A percentile compares a stretch with the other conserved stretches of the same genome.
phyloP scores from a whole-genome alignment of 2,113 vertebrate species.

The Rallus limicola region DNA sequence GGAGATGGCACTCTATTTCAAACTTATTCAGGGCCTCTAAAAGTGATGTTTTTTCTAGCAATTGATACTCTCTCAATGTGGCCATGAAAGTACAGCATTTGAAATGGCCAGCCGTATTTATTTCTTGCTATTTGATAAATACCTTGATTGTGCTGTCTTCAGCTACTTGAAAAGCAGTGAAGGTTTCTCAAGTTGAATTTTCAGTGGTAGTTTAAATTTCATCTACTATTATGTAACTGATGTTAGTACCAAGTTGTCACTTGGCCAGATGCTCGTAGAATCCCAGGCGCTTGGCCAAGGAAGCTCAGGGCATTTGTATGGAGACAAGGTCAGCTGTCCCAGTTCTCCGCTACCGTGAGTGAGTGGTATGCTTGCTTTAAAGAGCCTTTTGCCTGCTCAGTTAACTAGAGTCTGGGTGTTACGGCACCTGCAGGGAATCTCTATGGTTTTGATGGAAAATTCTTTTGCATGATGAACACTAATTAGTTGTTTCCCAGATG shows the following conservation, averaged over 20 bases:
- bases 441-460: not conserved
- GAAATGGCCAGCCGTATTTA: not conserved
- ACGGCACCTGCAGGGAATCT: not conserved
- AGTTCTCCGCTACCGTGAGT: not conserved
- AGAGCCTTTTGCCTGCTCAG: not conserved
- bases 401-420: not conserved
- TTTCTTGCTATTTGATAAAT: not conserved
- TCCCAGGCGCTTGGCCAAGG: constrained; percentile 41
- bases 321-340: constrained; percentile 33
- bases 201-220: constrained; percentile 24
- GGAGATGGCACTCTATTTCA: not conserved
- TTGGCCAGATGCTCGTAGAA: constrained; percentile 37
- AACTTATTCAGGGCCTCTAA: not conserved
- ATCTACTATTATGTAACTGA: not conserved
- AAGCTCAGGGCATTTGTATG: not conserved
- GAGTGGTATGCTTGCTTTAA: not conserved
- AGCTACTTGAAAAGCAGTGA: not conserved
- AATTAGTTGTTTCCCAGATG: not conserved
- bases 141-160: not conserved
- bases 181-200: not conserved
- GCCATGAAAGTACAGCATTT: not conserved
- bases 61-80: not conserved
- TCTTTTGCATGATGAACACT: not conserved
- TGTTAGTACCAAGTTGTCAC: constrained; percentile 38
- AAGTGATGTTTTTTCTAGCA: not conserved